phyloP scores from a whole-genome alignment of 2,113 vertebrate genomes.

The Mirza zaza region DNA sequence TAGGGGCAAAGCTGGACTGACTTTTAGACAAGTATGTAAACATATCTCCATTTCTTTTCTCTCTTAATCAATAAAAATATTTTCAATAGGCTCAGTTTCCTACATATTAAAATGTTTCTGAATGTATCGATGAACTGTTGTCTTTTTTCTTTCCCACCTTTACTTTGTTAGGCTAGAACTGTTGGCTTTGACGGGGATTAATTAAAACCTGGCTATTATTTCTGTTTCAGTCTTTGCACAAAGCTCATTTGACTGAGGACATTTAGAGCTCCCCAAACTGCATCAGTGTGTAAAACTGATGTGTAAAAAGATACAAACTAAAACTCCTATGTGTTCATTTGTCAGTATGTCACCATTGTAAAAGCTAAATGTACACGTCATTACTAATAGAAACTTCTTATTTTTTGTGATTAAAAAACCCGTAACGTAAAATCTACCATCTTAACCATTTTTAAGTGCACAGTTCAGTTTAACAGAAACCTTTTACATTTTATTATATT shows the following conservation, averaged over 20 bases:
- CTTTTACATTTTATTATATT: neutral
- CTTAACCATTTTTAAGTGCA: neutral
- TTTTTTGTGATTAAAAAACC: neutral
- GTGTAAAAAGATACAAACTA: neutral
- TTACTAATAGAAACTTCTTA: neutral
- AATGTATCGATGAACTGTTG: neutral
- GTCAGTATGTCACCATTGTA: neutral
- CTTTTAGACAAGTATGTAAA: slow-evolving; percentile 3
- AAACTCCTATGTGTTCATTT: neutral
- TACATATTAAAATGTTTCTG: slow-evolving; percentile 12
- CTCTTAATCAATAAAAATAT: neutral
- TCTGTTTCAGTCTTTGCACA: neutral
- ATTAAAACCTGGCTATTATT: neutral
- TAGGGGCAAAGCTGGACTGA: neutral
- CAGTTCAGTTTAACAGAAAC: neutral
- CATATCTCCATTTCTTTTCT: neutral
- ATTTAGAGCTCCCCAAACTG: neutral
- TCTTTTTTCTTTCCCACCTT: neutral
- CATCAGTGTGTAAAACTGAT: neutral
- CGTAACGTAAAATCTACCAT: neutral
- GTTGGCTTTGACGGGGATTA: neutral
- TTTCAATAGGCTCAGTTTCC: neutral
- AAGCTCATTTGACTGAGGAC: neutral
- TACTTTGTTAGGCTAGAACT: neutral
- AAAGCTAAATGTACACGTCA: neutral